Evolutionary conservation across 2,888 invertebrate species (phyloP).

Genomic region (Mesoligia furuncula): DNA sequence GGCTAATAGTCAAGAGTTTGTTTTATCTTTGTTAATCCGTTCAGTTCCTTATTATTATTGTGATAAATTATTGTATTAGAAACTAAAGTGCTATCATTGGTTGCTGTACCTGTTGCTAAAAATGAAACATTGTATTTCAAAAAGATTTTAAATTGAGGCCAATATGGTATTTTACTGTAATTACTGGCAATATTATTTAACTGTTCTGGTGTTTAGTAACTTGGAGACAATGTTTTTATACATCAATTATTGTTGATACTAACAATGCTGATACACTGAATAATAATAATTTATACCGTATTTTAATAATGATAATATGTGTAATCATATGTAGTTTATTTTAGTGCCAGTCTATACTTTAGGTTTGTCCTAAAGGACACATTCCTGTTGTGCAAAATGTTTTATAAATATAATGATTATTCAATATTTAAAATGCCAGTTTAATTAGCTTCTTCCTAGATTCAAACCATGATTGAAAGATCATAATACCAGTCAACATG

Average conservation of each 20-base stretch:
- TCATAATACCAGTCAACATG: background rate
- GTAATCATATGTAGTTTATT: constrained; percentile 64
- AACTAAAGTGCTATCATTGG: constrained; percentile 3
- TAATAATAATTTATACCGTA: constrained; percentile 60
- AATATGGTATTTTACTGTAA: constrained; percentile 18
- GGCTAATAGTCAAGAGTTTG: background rate
- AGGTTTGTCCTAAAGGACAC: constrained; percentile 81
- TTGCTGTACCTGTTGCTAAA: constrained; percentile 37
- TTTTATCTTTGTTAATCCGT: constrained; percentile 1
- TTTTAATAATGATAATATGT: constrained; percentile 52
- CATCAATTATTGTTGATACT: constrained; percentile 35
- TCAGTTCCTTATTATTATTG: constrained; percentile 2
- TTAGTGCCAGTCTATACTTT: constrained; percentile 75
- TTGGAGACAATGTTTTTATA: constrained; percentile 47
- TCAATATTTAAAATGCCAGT: constrained; percentile 62
- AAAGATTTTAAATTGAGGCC: constrained; percentile 21
- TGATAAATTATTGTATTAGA: constrained; percentile 13
- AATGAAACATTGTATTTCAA: constrained; percentile 8
- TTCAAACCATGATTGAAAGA: background rate
- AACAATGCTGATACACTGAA: constrained; percentile 42
- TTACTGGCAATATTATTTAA: constrained; percentile 58
- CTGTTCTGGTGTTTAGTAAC: constrained; percentile 24
- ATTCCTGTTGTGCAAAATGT: constrained; percentile 79
- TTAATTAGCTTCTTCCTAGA: constrained; percentile 44
- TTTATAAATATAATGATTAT: constrained; percentile 74